Evolutionary conservation across 2,113 vertebrate genomes (phyloP), one percentile per base, ranked within the genome.

Genomic region (Atractosteus spatula): DNA sequence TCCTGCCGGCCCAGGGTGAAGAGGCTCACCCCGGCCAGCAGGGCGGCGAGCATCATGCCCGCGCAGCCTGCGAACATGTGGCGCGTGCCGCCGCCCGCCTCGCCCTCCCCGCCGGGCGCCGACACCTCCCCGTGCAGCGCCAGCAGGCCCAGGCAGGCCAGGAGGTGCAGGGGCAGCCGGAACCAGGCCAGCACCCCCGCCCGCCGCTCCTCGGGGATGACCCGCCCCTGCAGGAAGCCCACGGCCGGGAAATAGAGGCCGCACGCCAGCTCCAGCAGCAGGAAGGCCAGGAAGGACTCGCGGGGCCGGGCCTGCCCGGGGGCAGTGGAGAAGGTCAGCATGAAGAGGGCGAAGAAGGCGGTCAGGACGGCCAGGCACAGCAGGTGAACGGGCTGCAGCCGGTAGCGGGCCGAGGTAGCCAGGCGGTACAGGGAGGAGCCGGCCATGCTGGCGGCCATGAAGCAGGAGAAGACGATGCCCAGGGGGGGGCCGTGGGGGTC

Each of bases 161-260:
- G 86, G 62, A 97, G 85, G 84, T 96, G 90, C 67, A 98, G 85
- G 0, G 96, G 96, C 41, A 97, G 84, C 5, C 96, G 89, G 78
- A 96, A 96, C 94, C 96, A 98, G 79, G 94, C 92, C 78, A 95
- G 83, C 1, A 97, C 95, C 0, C 92, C 90, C 0, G 87, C 80
- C 10, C 92, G 88, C 62, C 94, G 94, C 51, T 94, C 93, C 69
- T 96, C 93, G 0, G 96, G 94, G 80, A 98, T 94, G 66, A 96
- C 92, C 0, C 95, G 90, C 56, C 91, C 85, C 66, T 96, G 92
- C 13, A 98, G 92, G 77, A 97, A 97, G 62, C 94, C 93, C 86
- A 98, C 93, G 3, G 95, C 91, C 0, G 96, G 96, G 79, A 98
- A 98, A 82, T 97, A 98, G 3, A 98, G 92, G 0, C 96, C 96